phyloP scores from a whole-genome alignment of 2,888 invertebrate genomes.

The Xanthostigma xanthostigma region DNA sequence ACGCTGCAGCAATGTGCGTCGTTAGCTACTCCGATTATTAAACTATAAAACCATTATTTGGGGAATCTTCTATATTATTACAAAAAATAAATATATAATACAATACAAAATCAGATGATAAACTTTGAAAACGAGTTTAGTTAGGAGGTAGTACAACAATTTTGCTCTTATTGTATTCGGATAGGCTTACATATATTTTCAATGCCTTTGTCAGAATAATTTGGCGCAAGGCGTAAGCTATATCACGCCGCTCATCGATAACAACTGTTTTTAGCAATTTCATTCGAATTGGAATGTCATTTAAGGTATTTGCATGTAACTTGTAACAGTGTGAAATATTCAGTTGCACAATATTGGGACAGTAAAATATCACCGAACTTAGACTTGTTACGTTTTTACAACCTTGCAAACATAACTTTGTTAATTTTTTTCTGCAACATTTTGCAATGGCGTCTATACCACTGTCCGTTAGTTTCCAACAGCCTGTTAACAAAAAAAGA shows the following conservation, averaged over 20 bases:
- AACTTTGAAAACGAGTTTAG: too few relatives aligned
- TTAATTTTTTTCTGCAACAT: constrained; percentile 1
- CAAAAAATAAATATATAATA: too few relatives aligned
- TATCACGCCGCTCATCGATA: not conserved
- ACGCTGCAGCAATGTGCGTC: too few relatives aligned
- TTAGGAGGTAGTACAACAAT: too few relatives aligned
- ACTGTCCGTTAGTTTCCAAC: constrained; percentile 1
- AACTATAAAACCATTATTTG: too few relatives aligned
- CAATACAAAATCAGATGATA: too few relatives aligned
- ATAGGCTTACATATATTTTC: not conserved
- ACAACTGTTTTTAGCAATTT: not conserved
- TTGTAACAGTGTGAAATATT: constrained; percentile 2
- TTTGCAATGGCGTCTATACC: not conserved
- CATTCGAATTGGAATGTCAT: not conserved
- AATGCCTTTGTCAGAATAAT: not conserved
- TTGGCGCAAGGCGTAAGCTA: not conserved
- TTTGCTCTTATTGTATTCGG: not conserved
- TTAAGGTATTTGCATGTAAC: not conserved
- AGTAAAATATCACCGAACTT: not conserved
- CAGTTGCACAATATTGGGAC: constrained; percentile 1
- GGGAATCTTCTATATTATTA: too few relatives aligned
- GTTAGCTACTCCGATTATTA: too few relatives aligned
- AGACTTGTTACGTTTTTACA: constrained; percentile 1
- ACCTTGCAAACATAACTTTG: not conserved
- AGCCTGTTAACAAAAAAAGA: not conserved